Evolutionary conservation across 2,113 vertebrate genomes (phyloP), one percentile per base, ranked within the genome.

Genomic region (Heterotis niloticus): DNA sequence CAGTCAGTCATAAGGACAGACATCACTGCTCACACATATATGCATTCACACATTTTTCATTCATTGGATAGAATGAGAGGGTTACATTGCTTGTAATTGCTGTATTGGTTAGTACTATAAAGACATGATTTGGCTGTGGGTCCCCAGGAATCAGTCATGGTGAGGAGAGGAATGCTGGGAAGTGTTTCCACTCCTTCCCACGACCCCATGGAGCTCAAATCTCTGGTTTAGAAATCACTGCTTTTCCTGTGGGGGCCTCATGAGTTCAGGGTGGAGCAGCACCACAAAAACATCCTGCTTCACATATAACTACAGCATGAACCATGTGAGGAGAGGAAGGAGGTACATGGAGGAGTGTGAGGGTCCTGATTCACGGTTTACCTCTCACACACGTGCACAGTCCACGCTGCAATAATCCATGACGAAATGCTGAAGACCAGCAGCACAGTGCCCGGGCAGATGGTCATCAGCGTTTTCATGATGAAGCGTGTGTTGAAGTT

Each of bases 381-480:
- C 72, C 72, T 74, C 87, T 94, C 93, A 0, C 93, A 93, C 26
- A 93, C 92, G 0, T 91, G 91, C 18, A 94, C 92, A 0, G 93
- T 94, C 93, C 93, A 94, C 52, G 93, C 93, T 0, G 93, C 93
- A 20, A 94, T 90, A 82, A 94, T 88, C 93, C 93, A 94, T 64
- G 92, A 93, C 52, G 75, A 76, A 18, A 76, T 76, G n/a, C 75
- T 76, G 75, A 76, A 76, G 34, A 76, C 74, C 74, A 75, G 92
- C 29, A 94, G 90, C 51, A 92, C 93, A 0, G 93, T 94, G 82
- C 93, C 93, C 0, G 93, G 93, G 81, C 93, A 94, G 83, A 94
- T 90, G 87, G 93, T 93, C 93, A 94, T 94, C 69, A 94, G 92
- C 0, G 93, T 93, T 85, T 94, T 94, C 91, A 93, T 93, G 84